A percentile compares a stretch with the other conserved stretches of the same genome.
These are phyloP conservation scores for Dallia pectoralis DNA, from an alignment of 2,797 vertebrate species.

Conservation along the genomic window DNA sequence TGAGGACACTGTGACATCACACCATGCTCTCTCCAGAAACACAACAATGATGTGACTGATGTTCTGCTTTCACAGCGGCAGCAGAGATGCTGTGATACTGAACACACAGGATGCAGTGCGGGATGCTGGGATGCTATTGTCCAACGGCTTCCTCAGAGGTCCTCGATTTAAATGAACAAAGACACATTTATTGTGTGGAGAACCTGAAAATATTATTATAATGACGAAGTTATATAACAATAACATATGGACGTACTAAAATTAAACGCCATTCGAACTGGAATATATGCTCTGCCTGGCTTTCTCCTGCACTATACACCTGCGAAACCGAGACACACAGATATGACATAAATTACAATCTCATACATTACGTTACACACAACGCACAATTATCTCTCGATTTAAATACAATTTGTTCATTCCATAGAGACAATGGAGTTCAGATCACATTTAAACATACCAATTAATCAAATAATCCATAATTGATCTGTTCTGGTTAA, in stretches of 20 bases:
- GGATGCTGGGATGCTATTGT: neutral
- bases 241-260: slow-evolving; percentile 41
- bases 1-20: neutral
- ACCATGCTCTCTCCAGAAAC: neutral
- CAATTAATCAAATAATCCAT: neutral
- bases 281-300: too few species aligned
- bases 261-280: too few species aligned
- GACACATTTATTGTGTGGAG: neutral
- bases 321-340: too few species aligned
- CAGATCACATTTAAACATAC: neutral
- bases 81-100: neutral
- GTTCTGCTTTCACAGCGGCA: neutral
- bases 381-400: neutral
- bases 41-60: neutral
- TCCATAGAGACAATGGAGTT: neutral
- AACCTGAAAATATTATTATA: neutral
- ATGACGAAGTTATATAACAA: slow-evolving; percentile 43
- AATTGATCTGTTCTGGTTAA: slow-evolving; percentile 1
- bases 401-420: neutral
- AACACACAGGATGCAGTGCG: neutral
- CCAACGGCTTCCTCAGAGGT: slow-evolving; percentile 2
- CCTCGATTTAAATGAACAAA: neutral
- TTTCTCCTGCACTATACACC: too few species aligned
- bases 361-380: too few species aligned
- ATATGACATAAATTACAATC: too few species aligned